phyloP scores from a whole-genome alignment of 2,797 vertebrate genomes.

The Sylvia borin region DNA sequence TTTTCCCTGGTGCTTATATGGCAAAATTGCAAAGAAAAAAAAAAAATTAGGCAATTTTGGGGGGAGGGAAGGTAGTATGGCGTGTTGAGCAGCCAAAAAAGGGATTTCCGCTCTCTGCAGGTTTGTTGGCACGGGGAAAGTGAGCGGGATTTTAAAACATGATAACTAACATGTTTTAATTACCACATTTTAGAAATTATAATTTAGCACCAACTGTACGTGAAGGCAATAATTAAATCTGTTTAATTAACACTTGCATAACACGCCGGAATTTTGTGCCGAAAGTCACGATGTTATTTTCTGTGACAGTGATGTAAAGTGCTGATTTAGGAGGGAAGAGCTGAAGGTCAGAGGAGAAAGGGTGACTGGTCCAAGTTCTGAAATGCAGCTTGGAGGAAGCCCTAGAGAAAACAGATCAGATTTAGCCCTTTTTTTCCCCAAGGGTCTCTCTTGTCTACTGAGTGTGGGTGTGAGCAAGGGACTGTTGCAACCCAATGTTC shows the following conservation, averaged over 20 bases:
- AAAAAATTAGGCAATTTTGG: not conserved
- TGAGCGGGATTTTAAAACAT: slow-evolving; percentile 35
- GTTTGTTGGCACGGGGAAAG: slow-evolving; percentile 30
- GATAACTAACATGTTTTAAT: slow-evolving; percentile 53
- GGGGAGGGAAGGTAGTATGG: not conserved
- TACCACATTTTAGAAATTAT: slow-evolving; percentile 7
- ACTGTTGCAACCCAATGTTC: slow-evolving; percentile 57
- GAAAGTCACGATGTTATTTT: slow-evolving; percentile 1
- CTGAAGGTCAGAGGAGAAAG: slow-evolving; percentile 11
- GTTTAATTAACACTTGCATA: slow-evolving; percentile 56
- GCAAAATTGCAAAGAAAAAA: slow-evolving; percentile 43
- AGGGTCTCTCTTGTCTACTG: slow-evolving; percentile 26
- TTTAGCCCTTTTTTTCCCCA: slow-evolving; percentile 34
- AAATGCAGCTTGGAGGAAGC: not conserved
- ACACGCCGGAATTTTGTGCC: not conserved
- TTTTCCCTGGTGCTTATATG: slow-evolving; percentile 39
- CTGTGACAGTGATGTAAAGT: not conserved
- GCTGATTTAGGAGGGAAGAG: slow-evolving; percentile 18
- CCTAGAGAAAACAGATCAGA: slow-evolving; percentile 35
- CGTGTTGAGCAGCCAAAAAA: not conserved
- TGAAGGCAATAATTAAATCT: slow-evolving; percentile 39
- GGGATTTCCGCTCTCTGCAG: not conserved
- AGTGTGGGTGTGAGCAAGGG: not conserved
- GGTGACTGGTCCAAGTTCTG: not conserved
- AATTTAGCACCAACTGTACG: slow-evolving; percentile 30